Base-by-base conservation (phyloP, 1,140 invertebrate genomes). In the Proctacanthus coquilletti region DNA sequence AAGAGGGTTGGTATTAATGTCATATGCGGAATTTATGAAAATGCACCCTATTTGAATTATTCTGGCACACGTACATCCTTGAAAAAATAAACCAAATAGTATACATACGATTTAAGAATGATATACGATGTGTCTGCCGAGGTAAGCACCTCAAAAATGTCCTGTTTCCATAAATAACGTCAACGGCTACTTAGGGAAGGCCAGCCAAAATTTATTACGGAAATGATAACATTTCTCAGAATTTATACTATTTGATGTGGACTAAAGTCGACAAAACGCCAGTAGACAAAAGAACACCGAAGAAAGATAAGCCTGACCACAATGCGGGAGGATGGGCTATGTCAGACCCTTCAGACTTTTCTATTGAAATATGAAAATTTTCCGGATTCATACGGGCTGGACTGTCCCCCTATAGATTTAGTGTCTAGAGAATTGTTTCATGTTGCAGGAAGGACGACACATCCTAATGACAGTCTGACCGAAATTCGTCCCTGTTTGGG, bases 191-290 rank as follows among this genome's bases (percentile, higher is more conserved):
- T n/a, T n/a, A n/a, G n/a, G n/a, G n/a, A n/a, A n/a, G n/a, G n/a
- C n/a, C n/a, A n/a, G n/a, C n/a, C n/a, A n/a, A 13, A 27, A 27
- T 27, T 27, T 27, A 27, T 27, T 27, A 13, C 23, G 23, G 23
- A 27, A 27, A 27, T 13, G 23, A 27, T 27, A 27, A 27, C 23
- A 27, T 8, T 9, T 9, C 8, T 9, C 23, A 27, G 23, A 27
- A 27, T 27, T 27, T 13, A 27, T 27, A 27, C 23, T 27, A 27
- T 27, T 27, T 27, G 23, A 27, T 27, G 23, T 27, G 23, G 23
- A 27, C 13, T 27, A 27, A 27, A 27, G 23, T 27, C 13, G 23
- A 27, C 23, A 27, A 27, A n/a, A n/a, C n/a, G n/a, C n/a, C n/a
- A n/a, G n/a, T n/a, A n/a, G n/a, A 27, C 23, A 9, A 27, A 27